These are phyloP conservation scores for Stictonetta naevosa DNA, from an alignment of 2,113 vertebrate species.

Conservation along the genomic window DNA sequence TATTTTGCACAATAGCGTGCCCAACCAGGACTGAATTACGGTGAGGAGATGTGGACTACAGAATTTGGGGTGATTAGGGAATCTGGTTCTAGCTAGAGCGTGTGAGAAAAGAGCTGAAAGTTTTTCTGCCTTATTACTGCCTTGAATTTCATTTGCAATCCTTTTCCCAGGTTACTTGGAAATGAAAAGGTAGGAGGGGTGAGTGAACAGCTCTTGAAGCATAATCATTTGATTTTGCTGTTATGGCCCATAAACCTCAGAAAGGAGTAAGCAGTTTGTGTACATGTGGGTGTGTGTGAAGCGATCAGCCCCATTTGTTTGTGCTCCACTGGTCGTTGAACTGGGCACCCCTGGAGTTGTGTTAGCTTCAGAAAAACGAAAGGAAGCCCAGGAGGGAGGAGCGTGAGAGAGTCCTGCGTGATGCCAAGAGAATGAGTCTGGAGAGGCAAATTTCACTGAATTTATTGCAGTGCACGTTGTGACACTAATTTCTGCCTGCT, in stretches of 20 bases:
- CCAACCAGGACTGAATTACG: neutral
- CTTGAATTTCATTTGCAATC: neutral
- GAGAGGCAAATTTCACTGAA: neutral
- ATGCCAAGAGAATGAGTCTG: neutral
- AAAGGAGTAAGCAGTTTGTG: neutral
- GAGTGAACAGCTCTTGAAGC: neutral
- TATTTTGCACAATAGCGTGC: neutral
- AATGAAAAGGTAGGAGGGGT: neutral
- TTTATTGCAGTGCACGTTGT: neutral
- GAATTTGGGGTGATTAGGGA: neutral
- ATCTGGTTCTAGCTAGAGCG: neutral
- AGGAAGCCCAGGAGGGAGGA: neutral
- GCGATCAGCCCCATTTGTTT: accelerated
- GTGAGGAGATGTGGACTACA: neutral
- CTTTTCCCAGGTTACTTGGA: neutral
- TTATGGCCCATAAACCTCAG: neutral
- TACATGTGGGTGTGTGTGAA: neutral
- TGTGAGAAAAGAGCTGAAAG: neutral
- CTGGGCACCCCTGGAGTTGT: accelerated
- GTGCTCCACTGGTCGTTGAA: neutral
- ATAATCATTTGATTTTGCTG: constrained; percentile 13
- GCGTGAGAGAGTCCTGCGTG: neutral
- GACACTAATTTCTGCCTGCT: neutral
- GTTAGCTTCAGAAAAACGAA: neutral
- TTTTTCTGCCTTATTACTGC: neutral